These are phyloP conservation scores for Tipula confusa DNA, from an alignment of 2,888 invertebrate species.

Conservation along the genomic window DNA sequence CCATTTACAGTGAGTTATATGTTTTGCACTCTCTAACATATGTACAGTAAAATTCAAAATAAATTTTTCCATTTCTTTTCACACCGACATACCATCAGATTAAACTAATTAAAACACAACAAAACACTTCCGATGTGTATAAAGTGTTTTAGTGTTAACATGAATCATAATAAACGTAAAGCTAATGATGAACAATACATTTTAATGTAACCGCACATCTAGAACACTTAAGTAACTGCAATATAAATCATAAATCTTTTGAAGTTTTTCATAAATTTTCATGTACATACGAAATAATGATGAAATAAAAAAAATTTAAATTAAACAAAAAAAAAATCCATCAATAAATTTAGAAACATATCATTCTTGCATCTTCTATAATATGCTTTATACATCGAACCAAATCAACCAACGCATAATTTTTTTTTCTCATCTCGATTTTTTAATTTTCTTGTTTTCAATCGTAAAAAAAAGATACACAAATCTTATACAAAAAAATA, in stretches of 20 bases:
- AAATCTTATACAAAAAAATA: neutral
- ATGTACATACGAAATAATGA: neutral
- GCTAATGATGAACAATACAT: neutral
- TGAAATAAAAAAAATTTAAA: neutral
- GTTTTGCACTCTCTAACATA: too few species aligned
- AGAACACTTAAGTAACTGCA: neutral
- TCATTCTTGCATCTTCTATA: neutral
- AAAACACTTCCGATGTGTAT: neutral
- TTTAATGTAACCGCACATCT: neutral
- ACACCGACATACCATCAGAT: too few species aligned
- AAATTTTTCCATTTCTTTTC: too few species aligned
- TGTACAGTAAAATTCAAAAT: too few species aligned
- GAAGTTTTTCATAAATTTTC: neutral
- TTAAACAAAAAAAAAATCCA: neutral
- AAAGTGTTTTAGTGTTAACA: neutral
- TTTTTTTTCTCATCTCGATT: neutral
- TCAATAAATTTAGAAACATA: conserved; percentile 25
- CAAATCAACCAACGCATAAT: neutral
- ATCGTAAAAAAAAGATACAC: neutral
- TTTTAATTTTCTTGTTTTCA: neutral
- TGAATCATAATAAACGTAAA: neutral
- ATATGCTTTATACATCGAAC: neutral
- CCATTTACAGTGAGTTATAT: too few species aligned
- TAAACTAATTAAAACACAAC: too few species aligned
- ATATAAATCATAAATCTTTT: neutral